Base-by-base conservation (phyloP, 2,113 vertebrate genomes). In the Calcarius ornatus region DNA sequence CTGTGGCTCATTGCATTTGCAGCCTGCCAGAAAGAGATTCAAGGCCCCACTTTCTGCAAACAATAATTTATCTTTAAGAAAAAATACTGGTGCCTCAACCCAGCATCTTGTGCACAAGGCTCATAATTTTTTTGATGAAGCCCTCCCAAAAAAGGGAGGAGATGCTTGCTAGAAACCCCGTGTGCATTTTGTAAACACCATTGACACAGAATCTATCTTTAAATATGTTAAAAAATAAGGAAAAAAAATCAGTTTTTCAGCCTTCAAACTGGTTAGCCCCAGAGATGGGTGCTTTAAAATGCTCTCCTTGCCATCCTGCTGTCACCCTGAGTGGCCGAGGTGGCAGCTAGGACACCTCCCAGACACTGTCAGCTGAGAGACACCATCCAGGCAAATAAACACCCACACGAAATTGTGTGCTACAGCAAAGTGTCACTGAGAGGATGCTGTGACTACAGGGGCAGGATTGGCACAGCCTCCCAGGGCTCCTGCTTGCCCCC, bases 171-270 rank as follows among this genome's bases (percentile, higher is more conserved):
- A 54, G 20, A 71, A 79, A 40, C 3, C 12, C 15, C 23, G 31
- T 11, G 24, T 15, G 28, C 0, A 0, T 63, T 85, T 23, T 27
- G 19, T 37, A 88, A 37, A 22, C 14, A 40, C 15, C 47, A 78
- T 6, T 0, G 0, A 53, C 12, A 33, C 22, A 30, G 37, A 61
- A 65, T 3, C 10, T 71, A 35, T 13, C 20, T 51, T 59, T 33
- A 73, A 69, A 63, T 15, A 15, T 7, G 48, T 2, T 1, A 15
- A 43, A 59, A 38, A 56, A 10, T 8, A 7, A 65, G 16, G 4
- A 2, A 47, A 25, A 24, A 30, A 3, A 9, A 16, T 37, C 31
- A 6, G 0, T 50, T 73, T 91, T 65, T 66, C n/a, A 92, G 25
- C 50, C 13, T 73, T 69, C 28, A 63, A 24, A 20, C 3, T 6